phyloP scores from a whole-genome alignment of 92 coral and sea anemone genomes.

The Actinernus sp. region DNA sequence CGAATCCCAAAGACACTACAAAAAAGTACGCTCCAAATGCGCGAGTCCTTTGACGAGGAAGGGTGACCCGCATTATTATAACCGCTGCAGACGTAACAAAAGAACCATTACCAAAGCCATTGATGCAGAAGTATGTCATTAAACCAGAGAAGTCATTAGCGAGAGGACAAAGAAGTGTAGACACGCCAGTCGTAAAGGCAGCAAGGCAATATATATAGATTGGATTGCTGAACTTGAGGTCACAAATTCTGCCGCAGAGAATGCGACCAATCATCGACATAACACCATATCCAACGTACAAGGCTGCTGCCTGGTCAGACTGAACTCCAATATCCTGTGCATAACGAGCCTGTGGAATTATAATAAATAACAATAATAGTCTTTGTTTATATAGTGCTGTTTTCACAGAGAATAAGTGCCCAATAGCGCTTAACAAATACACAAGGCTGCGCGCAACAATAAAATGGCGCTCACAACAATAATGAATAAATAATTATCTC shows the following conservation, averaged over 20 bases:
- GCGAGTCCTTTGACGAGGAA: not conserved
- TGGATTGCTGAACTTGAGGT: not conserved
- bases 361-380: too few relatives aligned
- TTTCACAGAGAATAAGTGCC: too few relatives aligned
- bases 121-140: not conserved
- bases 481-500: too few relatives aligned
- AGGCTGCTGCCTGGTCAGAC: not conserved
- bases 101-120: constrained; percentile 1
- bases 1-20: not conserved
- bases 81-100: not conserved
- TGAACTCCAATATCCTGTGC: constrained; percentile 5
- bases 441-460: too few relatives aligned
- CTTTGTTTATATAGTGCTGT: too few relatives aligned
- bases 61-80: not conserved
- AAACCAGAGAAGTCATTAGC: not conserved
- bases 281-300: constrained; percentile 1
- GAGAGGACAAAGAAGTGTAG: too few relatives aligned
- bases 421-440: too few relatives aligned
- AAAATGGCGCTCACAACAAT: too few relatives aligned
- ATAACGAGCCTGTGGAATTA: not conserved
- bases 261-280: constrained; percentile 1
- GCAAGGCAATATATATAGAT: too few relatives aligned
- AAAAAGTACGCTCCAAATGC: not conserved
- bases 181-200: too few relatives aligned
- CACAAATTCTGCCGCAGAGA: not conserved